These are phyloP conservation scores for Tapera naevia DNA, from an alignment of 2,797 vertebrate genomes.

Conservation along the genomic window DNA sequence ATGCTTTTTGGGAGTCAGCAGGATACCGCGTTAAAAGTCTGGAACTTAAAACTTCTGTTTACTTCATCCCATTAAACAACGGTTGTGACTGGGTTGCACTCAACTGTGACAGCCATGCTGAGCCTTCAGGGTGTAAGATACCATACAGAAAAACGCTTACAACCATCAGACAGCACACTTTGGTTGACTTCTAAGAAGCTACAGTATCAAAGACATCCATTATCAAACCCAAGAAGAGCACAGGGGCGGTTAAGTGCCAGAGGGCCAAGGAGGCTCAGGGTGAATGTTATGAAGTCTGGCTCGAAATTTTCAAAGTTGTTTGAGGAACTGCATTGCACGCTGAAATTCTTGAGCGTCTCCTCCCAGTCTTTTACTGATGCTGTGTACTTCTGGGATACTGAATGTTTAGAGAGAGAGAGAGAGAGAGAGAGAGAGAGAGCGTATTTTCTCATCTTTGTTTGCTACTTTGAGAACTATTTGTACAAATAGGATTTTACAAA, in stretches of 20 bases:
- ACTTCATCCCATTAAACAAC: not conserved
- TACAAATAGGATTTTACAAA: constrained; percentile 22
- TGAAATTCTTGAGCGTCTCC: not conserved
- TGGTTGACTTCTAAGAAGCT: not conserved
- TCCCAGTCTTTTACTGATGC: not conserved
- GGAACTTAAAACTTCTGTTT: not conserved
- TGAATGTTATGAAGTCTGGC: not conserved
- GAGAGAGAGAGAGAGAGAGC: not conserved
- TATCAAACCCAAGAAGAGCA: not conserved
- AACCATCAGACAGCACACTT: not conserved
- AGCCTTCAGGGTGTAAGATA: not conserved
- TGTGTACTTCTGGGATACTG: not conserved
- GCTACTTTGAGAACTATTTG: not conserved
- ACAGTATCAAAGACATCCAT: not conserved
- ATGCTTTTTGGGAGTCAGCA: not conserved
- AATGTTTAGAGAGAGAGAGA: not conserved
- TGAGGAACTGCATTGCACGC: not conserved
- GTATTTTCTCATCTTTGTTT: not conserved
- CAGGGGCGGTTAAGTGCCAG: not conserved
- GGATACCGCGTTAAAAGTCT: not conserved
- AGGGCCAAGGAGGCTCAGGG: not conserved
- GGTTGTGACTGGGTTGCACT: not conserved
- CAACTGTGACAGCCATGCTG: not conserved
- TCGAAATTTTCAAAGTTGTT: not conserved
- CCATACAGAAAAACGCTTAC: not conserved